Percentiles rank a stretch among this genome's conserved stretches.
Conservation (phyloP, 23 tunicate genomes). For the Ciona savignyi region DNA sequence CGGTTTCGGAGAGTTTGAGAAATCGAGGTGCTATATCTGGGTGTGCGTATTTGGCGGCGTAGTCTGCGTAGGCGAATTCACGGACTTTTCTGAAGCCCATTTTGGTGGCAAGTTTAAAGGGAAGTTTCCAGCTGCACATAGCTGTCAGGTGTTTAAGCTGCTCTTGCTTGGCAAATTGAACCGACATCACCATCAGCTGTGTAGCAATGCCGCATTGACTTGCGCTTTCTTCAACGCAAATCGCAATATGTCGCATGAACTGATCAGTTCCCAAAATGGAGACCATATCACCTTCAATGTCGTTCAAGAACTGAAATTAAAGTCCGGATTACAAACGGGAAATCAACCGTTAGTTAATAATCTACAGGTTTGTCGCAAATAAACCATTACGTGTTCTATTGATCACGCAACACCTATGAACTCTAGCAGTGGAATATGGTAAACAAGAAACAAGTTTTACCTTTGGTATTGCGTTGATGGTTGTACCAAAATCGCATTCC, state of each 20-base stretch:
- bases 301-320: slow-evolving; percentile 37
- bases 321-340: too few relatives aligned
- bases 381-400: too few relatives aligned
- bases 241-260: slow-evolving; percentile 81
- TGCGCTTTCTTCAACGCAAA: slow-evolving; percentile 52
- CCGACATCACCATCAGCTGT: slow-evolving; percentile 47
- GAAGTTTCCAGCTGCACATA: slow-evolving; percentile 74
- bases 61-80: slow-evolving; percentile 41
- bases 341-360: too few relatives aligned
- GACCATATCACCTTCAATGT: slow-evolving; percentile 33
- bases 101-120: slow-evolving; percentile 52
- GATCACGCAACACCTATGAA: too few relatives aligned
- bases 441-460: slow-evolving; percentile 23
- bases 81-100: slow-evolving; percentile 44
- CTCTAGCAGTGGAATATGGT: too few relatives aligned
- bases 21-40: too few relatives aligned
- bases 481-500: slow-evolving; percentile 36
- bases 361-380: too few relatives aligned
- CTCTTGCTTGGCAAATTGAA: slow-evolving; percentile 22
- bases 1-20: too few relatives aligned
- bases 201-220: slow-evolving; percentile 68
- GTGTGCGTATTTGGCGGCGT: too few relatives aligned
- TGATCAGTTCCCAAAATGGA: slow-evolving; percentile 25
- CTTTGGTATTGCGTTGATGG: slow-evolving; percentile 26
- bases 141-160: slow-evolving; percentile 45